Conservation (phyloP, 2,797 vertebrate species). For the Galagoides demidoff region DNA sequence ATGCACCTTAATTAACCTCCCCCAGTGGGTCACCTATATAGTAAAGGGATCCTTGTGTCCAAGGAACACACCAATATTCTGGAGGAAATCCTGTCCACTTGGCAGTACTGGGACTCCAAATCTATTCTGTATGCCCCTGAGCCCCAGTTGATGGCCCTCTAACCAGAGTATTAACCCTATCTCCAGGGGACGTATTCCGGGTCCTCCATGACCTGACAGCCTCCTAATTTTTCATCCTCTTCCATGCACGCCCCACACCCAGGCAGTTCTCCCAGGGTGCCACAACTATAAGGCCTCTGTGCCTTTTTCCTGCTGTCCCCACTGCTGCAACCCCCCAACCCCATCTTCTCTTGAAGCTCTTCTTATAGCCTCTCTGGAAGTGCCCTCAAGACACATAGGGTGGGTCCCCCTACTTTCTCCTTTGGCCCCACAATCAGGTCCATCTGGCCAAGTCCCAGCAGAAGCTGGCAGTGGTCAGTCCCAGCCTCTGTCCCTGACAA, state of each 20-base stretch:
- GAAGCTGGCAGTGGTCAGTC: neutral
- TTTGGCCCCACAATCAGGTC: rapidly evolving
- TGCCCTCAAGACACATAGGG: neutral
- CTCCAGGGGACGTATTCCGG: neutral
- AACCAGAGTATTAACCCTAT: rapidly evolving
- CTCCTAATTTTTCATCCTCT: neutral
- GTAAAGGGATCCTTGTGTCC: neutral
- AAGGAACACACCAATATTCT: neutral
- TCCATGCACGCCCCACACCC: rapidly evolving
- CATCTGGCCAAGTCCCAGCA: neutral
- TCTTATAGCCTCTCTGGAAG: neutral
- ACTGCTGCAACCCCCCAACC: neutral
- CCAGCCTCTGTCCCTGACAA: neutral
- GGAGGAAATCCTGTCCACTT: rapidly evolving
- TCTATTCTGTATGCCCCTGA: rapidly evolving
- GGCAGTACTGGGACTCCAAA: rapidly evolving
- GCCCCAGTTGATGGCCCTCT: rapidly evolving
- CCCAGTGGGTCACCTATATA: rapidly evolving
- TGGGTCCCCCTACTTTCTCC: rapidly evolving
- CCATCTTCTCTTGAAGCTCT: neutral
- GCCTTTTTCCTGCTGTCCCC: neutral
- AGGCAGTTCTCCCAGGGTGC: neutral
- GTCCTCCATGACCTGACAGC: rapidly evolving
- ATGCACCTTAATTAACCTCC: rapidly evolving
- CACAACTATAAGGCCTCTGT: neutral